Percentiles rank a stretch among this genome's conserved stretches.
Conservation (phyloP, 2,888 invertebrate species). For the Horisme vitalbata region DNA sequence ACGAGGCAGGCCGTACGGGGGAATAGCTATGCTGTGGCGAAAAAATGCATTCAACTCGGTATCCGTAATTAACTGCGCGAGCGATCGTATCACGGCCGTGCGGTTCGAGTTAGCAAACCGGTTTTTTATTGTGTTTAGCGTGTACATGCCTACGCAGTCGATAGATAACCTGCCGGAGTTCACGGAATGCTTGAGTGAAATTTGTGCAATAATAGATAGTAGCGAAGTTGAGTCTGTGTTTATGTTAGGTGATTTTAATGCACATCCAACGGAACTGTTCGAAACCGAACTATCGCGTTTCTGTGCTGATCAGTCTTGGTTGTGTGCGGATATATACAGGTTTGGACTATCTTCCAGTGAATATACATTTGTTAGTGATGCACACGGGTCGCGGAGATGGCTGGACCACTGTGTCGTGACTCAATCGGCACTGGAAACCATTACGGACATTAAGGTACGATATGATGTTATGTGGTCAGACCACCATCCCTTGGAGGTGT, state of each 20-base stretch:
- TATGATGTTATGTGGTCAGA: neutral
- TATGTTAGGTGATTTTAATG: neutral
- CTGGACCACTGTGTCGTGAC: too few species aligned
- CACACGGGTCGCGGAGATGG: too few species aligned
- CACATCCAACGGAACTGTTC: too few species aligned
- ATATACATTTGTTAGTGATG: too few species aligned
- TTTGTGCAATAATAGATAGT: neutral
- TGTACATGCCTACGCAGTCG: conserved; percentile 3
- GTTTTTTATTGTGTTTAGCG: neutral
- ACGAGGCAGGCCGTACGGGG: conserved; percentile 26
- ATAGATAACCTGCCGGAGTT: neutral
- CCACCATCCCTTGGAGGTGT: neutral
- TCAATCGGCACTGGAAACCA: neutral
- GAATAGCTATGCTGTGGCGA: conserved; percentile 35
- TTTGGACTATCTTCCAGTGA: too few species aligned
- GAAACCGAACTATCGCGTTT: too few species aligned
- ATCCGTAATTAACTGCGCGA: conserved; percentile 24
- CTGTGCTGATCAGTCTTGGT: too few species aligned
- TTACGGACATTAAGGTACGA: neutral
- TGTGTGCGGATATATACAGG: too few species aligned
- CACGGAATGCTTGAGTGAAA: conserved; percentile 2
- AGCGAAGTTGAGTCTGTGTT: neutral
- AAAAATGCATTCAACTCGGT: conserved; percentile 29
- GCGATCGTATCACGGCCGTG: neutral
- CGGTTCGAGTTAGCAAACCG: neutral